These are phyloP conservation scores for Cuculus canorus DNA, from an alignment of 2,797 vertebrate species.

Conservation along the genomic window DNA sequence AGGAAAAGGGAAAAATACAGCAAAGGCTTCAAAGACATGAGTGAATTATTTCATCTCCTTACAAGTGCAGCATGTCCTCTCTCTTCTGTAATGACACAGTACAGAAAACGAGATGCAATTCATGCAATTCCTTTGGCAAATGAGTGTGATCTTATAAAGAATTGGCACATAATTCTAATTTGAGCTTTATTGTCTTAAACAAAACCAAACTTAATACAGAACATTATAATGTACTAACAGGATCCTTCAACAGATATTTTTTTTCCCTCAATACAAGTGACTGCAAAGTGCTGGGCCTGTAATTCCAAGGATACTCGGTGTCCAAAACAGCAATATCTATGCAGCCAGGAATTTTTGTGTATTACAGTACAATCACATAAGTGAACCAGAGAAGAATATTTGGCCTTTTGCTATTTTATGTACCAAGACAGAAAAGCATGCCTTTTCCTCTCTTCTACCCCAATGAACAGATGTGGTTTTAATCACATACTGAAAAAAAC, in stretches of 20 bases:
- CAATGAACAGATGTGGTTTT: neutral
- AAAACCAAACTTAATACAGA: conserved; percentile 22
- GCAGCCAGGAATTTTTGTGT: neutral
- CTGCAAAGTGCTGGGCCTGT: neutral
- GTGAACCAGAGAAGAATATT: neutral
- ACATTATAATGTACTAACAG: neutral
- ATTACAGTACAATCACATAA: neutral
- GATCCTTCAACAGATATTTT: neutral
- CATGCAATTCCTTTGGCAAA: conserved; percentile 52
- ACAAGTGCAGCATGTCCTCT: conserved; percentile 26
- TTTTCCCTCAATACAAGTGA: neutral
- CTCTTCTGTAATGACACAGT: conserved; percentile 20
- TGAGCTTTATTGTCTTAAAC: conserved; percentile 24
- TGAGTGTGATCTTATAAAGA: conserved; percentile 32
- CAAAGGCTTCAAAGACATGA: neutral
- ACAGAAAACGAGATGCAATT: conserved; percentile 52
- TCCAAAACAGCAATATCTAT: neutral
- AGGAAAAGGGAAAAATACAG: conserved; percentile 3
- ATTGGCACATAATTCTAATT: conserved; percentile 13
- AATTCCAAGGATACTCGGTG: neutral
- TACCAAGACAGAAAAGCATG: neutral
- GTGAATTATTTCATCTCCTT: conserved; percentile 17
- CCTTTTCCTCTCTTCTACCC: neutral
- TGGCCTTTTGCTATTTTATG: conserved; percentile 3
- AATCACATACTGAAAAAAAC: neutral